Conservation (phyloP, 1,140 invertebrate genomes). For the Heliconius himera region DNA sequence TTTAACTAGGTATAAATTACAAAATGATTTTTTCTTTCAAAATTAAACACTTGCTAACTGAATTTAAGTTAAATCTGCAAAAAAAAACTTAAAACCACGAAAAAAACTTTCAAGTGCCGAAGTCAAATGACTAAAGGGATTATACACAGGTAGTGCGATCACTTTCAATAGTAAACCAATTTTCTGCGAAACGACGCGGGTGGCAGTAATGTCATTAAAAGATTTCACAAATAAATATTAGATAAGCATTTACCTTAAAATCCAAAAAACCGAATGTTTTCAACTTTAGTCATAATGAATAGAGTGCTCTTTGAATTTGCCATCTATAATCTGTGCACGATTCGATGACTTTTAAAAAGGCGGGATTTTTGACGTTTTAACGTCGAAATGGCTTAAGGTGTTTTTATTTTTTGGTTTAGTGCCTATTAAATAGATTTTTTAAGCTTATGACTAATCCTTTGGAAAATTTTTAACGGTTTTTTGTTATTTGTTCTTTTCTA, state of each 20-base stretch:
- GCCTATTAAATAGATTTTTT: conserved; percentile 18
- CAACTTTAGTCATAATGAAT: conserved; percentile 6
- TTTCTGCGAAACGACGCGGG: conserved; percentile 46
- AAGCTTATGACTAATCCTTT: not conserved
- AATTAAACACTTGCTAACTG: not conserved
- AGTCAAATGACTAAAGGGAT: conserved; percentile 46
- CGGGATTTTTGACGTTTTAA: conserved; percentile 29
- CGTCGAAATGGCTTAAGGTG: conserved; percentile 29
- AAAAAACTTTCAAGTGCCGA: conserved; percentile 28
- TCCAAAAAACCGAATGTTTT: conserved; percentile 16
- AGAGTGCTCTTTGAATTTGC: not conserved
- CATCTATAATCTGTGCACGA: conserved; percentile 32
- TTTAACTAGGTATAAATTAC: not conserved
- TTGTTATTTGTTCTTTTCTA: not conserved
- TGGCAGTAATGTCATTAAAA: conserved; percentile 43
- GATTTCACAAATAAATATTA: conserved; percentile 39
- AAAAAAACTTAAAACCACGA: conserved; percentile 8
- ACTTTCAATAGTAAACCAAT: conserved; percentile 37
- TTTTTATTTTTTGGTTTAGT: conserved; percentile 30
- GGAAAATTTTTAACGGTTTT: not conserved
- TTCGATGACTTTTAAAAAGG: conserved; percentile 24
- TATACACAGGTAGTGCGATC: conserved; percentile 46
- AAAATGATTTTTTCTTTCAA: not conserved
- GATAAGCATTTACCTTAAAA: conserved; percentile 30
- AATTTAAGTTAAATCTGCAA: not conserved